Conservation (phyloP, 2,113 vertebrate species). For the Trogon surrucura region DNA sequence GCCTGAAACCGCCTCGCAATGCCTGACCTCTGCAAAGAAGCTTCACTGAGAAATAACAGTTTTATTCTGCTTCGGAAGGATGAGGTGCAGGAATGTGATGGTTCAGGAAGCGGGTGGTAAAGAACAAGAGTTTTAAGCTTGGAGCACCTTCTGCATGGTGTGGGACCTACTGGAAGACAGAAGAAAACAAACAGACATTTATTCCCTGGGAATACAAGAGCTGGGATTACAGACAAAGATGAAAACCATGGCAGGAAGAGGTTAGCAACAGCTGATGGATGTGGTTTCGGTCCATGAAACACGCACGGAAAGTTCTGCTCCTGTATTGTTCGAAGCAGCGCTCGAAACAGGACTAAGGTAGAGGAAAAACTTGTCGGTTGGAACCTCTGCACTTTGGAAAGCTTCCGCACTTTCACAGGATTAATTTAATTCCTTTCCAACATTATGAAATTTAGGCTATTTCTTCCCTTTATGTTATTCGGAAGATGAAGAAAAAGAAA, state of each 20-base stretch:
- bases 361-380: neutral
- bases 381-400: neutral
- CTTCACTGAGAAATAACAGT: neutral
- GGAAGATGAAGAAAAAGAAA: neutral
- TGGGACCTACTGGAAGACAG: neutral
- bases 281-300: neutral
- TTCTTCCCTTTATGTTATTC: neutral
- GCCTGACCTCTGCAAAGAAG: neutral
- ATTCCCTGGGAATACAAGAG: accelerated
- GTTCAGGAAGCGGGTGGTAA: neutral
- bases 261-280: neutral
- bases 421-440: neutral
- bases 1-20: neutral
- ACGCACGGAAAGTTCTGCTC: neutral
- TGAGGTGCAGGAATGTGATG: neutral
- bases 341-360: neutral
- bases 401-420: neutral
- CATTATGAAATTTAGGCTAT: neutral
- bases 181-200: neutral
- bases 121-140: neutral
- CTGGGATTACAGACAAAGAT: neutral
- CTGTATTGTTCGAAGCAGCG: neutral
- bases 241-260: neutral
- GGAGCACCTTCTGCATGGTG: neutral
- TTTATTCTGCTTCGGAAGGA: neutral